phyloP scores from a whole-genome alignment of 2,888 invertebrate genomes.

The Drosophila maculinotata region DNA sequence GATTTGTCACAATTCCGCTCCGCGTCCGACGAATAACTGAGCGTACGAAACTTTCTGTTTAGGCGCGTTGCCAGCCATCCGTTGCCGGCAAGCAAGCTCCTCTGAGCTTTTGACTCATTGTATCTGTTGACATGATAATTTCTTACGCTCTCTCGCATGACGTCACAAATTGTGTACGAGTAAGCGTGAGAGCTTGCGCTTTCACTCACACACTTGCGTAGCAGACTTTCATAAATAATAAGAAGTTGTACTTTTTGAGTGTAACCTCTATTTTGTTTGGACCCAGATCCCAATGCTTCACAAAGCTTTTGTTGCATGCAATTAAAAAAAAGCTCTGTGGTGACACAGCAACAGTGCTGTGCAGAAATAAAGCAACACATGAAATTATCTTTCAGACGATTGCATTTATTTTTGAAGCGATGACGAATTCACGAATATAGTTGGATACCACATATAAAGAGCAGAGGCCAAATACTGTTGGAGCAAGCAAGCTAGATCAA shows the following conservation, averaged over 20 bases:
- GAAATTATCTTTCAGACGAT: neutral
- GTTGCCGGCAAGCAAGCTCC: constrained; percentile 20
- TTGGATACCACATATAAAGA: constrained; percentile 28
- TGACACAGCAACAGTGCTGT: neutral
- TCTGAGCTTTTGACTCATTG: constrained; percentile 15
- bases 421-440: constrained; percentile 15
- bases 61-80: constrained; percentile 6
- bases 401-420: neutral
- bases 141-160: neutral
- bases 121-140: neutral
- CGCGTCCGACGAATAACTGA: constrained; percentile 35
- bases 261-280: neutral
- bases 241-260: neutral
- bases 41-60: constrained; percentile 11
- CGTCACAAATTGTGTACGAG: constrained; percentile 17
- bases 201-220: neutral
- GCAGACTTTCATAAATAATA: too few species aligned
- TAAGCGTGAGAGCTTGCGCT: neutral
- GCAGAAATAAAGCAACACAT: neutral
- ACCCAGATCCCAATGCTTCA: neutral
- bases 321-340: constrained; percentile 7
- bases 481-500: neutral
- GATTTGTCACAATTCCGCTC: constrained; percentile 10
- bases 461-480: constrained; percentile 21
- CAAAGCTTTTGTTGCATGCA: constrained; percentile 5